phyloP scores from a whole-genome alignment of 2,797 vertebrate species.

The Oryzias sinensis region DNA sequence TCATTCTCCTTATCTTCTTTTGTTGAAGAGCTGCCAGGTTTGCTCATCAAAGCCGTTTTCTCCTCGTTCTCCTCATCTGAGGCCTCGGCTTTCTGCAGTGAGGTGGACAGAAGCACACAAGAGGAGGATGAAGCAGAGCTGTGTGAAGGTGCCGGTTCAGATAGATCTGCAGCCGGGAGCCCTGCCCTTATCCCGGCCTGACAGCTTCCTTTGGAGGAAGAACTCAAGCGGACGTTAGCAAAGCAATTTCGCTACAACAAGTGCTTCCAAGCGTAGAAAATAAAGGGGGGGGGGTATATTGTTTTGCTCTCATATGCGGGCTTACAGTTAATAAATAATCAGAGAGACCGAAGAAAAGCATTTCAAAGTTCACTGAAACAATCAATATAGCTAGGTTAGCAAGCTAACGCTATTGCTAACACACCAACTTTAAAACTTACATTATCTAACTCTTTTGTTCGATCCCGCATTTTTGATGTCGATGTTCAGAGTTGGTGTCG shows the following conservation, averaged over 20 bases:
- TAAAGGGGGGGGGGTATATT: no score
- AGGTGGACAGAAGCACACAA: not conserved
- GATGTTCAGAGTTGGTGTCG: not conserved
- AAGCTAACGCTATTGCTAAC: conserved; percentile 50
- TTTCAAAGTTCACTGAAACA: not conserved
- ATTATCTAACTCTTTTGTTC: conserved; percentile 79
- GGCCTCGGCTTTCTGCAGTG: conserved; percentile 55
- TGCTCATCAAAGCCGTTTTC: conserved; percentile 64
- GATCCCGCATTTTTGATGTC: conserved; percentile 72
- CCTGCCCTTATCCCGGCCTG: conserved; percentile 14
- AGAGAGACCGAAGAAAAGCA: no score
- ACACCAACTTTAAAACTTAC: conserved; percentile 64
- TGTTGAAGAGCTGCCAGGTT: conserved; percentile 57
- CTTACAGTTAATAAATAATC: no score
- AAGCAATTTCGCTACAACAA: not conserved
- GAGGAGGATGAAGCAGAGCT: not conserved
- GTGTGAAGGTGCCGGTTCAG: not conserved
- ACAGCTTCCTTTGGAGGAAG: not conserved
- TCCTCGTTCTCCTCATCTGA: conserved; percentile 78
- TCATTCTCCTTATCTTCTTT: conserved; percentile 81
- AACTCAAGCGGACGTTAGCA: not conserved
- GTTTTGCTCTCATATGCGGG: no score
- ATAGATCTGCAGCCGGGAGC: conserved; percentile 20
- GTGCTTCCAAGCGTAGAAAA: not conserved
- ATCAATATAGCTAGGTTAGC: conserved; percentile 26